Evolutionary conservation across 2,797 vertebrate genomes (phyloP).

Genomic region (Phrynocephalus vlangalii): DNA sequence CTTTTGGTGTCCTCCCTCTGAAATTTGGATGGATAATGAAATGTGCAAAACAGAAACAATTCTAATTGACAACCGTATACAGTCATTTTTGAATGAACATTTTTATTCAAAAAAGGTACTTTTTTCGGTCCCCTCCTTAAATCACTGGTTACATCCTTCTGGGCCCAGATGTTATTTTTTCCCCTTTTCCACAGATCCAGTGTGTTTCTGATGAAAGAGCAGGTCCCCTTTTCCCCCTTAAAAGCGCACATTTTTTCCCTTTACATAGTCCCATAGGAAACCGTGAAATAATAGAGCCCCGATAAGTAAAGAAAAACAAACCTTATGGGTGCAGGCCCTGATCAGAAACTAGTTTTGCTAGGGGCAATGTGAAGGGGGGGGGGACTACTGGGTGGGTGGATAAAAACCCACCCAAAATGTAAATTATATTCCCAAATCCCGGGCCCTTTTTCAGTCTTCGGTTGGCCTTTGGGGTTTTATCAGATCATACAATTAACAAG

Average conservation of each 20-base stretch:
- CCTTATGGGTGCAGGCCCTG: neutral
- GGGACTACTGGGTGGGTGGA: too few species aligned
- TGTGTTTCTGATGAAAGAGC: neutral
- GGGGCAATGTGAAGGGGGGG: neutral
- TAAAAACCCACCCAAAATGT: neutral
- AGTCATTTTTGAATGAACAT: neutral
- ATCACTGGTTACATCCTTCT: neutral
- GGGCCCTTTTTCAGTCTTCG: neutral
- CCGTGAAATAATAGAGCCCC: neutral
- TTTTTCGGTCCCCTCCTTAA: neutral
- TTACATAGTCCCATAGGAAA: neutral
- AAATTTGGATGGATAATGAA: neutral
- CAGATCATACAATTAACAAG: neutral
- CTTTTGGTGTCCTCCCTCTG: too few species aligned
- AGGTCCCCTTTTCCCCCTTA: neutral
- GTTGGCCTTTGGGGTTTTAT: neutral
- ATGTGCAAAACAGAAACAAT: neutral
- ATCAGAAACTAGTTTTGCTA: neutral
- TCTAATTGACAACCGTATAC: neutral
- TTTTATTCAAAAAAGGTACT: conserved; percentile 7
- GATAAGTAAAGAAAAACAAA: neutral
- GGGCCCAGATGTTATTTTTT: neutral
- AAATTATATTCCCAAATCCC: too few species aligned
- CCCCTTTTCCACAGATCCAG: conserved; percentile 34
- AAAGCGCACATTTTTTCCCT: neutral